These are phyloP conservation scores for Phalloptychus januarius DNA, from an alignment of 2,797 vertebrate species.

Conservation along the genomic window DNA sequence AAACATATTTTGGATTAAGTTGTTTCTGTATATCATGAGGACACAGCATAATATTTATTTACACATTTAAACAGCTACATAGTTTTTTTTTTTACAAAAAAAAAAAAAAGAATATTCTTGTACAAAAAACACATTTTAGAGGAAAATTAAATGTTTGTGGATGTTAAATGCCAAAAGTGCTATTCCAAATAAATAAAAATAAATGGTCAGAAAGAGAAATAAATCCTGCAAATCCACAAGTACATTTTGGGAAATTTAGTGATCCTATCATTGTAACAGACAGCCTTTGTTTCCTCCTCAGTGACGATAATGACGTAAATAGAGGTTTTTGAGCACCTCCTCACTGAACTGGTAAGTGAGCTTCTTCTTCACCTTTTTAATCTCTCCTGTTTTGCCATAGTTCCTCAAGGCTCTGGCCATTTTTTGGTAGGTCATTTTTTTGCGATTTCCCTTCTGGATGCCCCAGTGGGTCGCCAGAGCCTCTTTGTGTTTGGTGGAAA, in stretches of 20 bases:
- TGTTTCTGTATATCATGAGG: constrained; percentile 14
- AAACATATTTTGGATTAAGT: constrained; percentile 5
- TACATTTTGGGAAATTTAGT: constrained; percentile 21
- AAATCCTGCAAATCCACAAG: constrained; percentile 39
- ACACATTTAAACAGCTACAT: constrained; percentile 19
- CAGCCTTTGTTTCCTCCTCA: constrained; percentile 41
- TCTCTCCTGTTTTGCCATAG: constrained; percentile 97
- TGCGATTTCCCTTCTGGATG: constrained; percentile 95
- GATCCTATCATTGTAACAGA: constrained; percentile 33
- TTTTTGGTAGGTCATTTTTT: constrained; percentile 99
- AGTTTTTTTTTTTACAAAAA: background rate
- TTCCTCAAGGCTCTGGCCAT: constrained; percentile 98
- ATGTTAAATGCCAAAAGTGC: constrained; percentile 15
- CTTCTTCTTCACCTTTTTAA: constrained; percentile 98
- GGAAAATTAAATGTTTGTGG: constrained; percentile 22
- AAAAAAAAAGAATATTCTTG: background rate
- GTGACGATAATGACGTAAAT: constrained; percentile 46
- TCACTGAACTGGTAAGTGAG: constrained; percentile 98
- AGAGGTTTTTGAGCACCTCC: constrained; percentile 84
- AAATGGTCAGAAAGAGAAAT: constrained; percentile 30
- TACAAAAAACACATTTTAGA: constrained; percentile 19
- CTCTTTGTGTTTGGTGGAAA: constrained; percentile 99
- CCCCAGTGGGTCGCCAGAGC: constrained; percentile 93
- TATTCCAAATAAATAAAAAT: constrained; percentile 63
- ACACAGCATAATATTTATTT: constrained; percentile 32